Evolutionary conservation across 2,113 vertebrate species (phyloP).

Genomic region (Oryzias celebensis): DNA sequence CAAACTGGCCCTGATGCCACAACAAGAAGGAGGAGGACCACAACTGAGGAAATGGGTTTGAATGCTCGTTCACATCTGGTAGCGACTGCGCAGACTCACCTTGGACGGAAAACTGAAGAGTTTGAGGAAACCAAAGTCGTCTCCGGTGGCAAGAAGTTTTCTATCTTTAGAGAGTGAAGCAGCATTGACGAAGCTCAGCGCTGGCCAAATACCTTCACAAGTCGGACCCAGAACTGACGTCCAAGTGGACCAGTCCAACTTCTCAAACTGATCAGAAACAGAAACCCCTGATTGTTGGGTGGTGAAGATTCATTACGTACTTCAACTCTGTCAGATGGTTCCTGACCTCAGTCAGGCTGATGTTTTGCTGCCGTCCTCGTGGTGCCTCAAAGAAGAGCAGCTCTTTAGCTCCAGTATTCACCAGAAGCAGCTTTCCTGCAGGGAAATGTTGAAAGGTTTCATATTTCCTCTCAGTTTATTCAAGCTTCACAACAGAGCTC

Average conservation of each 20-base stretch:
- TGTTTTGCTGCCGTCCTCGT: conserved; percentile 78
- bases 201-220: conserved; percentile 93
- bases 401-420: conserved; percentile 96
- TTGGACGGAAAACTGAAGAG: conserved; percentile 93
- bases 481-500: no score
- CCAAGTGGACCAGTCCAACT: conserved; percentile 94
- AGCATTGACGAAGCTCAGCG: conserved; percentile 87
- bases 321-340: background rate
- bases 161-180: conserved; percentile 89
- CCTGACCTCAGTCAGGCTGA: conserved; percentile 48
- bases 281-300: background rate
- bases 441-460: background rate
- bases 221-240: conserved; percentile 91
- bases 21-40: background rate
- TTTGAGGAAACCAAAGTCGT: conserved; percentile 95
- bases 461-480: no score
- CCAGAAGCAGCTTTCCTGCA: conserved; percentile 93
- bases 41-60: background rate
- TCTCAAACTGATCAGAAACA: conserved; percentile 83
- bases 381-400: conserved; percentile 98
- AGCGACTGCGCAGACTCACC: conserved; percentile 70
- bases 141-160: conserved; percentile 87
- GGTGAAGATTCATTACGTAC: fast-evolving
- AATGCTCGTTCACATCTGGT: background rate
- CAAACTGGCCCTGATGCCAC: conserved; percentile 84